Evolutionary conservation across 2,888 invertebrate genomes (phyloP), one percentile per base, ranked within the genome.

Genomic region (Drosophila robusta): DNA sequence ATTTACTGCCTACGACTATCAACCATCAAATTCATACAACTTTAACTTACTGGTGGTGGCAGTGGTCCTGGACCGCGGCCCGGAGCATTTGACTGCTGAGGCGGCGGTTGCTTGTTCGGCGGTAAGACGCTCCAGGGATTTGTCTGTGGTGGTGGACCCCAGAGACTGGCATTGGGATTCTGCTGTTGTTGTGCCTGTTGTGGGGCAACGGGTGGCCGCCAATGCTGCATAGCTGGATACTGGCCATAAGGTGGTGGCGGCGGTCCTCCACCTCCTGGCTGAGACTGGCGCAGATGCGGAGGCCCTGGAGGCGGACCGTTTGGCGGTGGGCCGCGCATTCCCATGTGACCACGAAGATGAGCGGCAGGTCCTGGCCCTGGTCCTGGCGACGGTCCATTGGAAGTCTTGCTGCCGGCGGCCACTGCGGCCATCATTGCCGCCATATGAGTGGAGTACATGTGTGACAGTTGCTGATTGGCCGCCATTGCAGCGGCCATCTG

Each of bases 101-200:
- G 81, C 38, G 71, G 86, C 55, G 73, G 90, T 71, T 80, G 90
- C 61, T 89, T 92, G 70, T 78, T 85, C 12, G 89, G 85, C 5
- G 92, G 91, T 62, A 92, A 57, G 12, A 87, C 92, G 44, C 91
- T 91, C 92, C 92, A 92, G 0, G 92, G 92, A 80, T 92, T 92
- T 24, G 90, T 89, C 57, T 92, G 92, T 0, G 92, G 92, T 12
- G 93, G 92, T 24, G 92, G 92, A 4, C 92, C 92, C 90, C 92
- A 92, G 4, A 92, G 85, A 51, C 90, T 92, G 34, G 92, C 91
- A 69, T 92, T 92, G 0, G 92, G 92, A 80, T 92, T 92, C 54
- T 91, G 91, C 1, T 86, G 90, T 39, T 83, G 87, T 18, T 85
- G 89, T 6, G 78, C 70, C 36, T 84, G 82, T 26, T 89, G 86